Evolutionary conservation across 2,888 invertebrate species (phyloP).

Genomic region (Cantharis flavilabris): DNA sequence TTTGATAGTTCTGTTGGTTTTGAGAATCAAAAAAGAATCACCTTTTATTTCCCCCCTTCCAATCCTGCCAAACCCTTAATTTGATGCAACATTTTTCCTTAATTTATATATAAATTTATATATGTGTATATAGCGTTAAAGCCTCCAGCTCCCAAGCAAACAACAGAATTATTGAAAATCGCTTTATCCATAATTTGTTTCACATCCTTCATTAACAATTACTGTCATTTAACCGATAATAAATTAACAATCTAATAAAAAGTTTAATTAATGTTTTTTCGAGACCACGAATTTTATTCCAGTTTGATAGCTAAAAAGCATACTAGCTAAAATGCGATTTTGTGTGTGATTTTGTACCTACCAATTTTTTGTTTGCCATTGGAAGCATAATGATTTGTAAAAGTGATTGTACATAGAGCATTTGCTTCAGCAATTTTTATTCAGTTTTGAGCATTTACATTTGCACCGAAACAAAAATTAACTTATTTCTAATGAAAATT

Average conservation of each 20-base stretch:
- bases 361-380: slow-evolving; percentile 9
- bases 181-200: background rate
- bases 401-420: slow-evolving; percentile 23
- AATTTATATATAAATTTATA: too few relatives aligned
- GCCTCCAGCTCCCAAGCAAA: background rate
- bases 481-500: slow-evolving; percentile 14
- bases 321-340: slow-evolving; percentile 3
- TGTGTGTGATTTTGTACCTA: background rate
- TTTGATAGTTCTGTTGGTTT: background rate
- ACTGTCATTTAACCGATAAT: slow-evolving; percentile 8
- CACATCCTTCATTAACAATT: slow-evolving; percentile 1
- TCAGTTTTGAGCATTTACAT: slow-evolving; percentile 9
- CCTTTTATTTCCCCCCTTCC: too few relatives aligned
- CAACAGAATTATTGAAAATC: background rate
- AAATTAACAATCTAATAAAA: slow-evolving; percentile 22
- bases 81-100: too few relatives aligned
- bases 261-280: background rate
- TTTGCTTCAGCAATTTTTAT: slow-evolving; percentile 17
- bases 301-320: background rate
- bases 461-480: slow-evolving; percentile 24
- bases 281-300: slow-evolving; percentile 16
- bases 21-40: too few relatives aligned
- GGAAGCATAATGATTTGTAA: background rate
- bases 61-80: too few relatives aligned
- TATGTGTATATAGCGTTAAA: too few relatives aligned